Evolutionary conservation across 2,888 invertebrate genomes (phyloP).

Genomic region (Heliconius ethilla): DNA sequence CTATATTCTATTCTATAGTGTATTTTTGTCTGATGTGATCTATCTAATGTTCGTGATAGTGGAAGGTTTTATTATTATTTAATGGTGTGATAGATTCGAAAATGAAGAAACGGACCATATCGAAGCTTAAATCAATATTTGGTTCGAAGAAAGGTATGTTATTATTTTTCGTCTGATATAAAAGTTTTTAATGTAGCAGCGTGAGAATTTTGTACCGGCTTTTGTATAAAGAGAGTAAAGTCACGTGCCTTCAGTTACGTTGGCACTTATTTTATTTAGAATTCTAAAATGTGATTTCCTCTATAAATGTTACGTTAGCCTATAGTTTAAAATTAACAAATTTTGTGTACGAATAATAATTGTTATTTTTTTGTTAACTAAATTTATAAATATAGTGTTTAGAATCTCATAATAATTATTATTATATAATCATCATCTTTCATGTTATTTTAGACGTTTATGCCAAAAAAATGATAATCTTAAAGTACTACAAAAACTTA

Average conservation of each 20-base stretch:
- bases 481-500: not conserved
- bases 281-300: not conserved
- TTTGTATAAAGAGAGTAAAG: not conserved
- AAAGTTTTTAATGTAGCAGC: constrained; percentile 5
- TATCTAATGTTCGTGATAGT: constrained; percentile 65
- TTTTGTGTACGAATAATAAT: no score
- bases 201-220: not conserved
- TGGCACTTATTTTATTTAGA: not conserved
- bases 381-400: not conserved
- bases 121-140: constrained; percentile 75
- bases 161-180: not conserved
- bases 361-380: not conserved
- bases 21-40: constrained; percentile 76
- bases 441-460: not conserved
- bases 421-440: not conserved
- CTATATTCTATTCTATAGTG: constrained; percentile 52
- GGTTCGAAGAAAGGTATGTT: constrained; percentile 73
- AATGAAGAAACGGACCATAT: constrained; percentile 79
- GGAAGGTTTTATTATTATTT: constrained; percentile 55
- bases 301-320: not conserved
- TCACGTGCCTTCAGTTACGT: not conserved
- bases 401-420: not conserved
- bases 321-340: not conserved
- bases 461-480: not conserved
- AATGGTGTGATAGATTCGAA: constrained; percentile 48